A percentile compares a stretch with the other conserved stretches of the same genome.
Conservation (phyloP, 1,140 invertebrate species). For the Potamilus streckersoni region DNA sequence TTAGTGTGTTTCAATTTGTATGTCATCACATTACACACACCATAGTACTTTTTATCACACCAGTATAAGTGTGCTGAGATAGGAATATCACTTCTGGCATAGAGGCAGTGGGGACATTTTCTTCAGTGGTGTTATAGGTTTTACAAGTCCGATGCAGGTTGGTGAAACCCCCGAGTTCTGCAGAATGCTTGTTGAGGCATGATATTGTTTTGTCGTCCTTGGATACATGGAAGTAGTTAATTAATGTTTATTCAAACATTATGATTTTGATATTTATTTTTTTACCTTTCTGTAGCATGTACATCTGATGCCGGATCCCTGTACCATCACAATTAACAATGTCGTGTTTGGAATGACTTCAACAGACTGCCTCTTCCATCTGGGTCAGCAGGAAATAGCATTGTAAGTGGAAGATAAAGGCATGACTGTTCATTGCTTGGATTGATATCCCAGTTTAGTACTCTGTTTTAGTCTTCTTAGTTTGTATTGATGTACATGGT, state of each 20-base stretch:
- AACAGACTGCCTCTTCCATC: conserved; percentile 83
- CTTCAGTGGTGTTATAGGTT: too few species aligned
- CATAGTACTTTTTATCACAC: too few species aligned
- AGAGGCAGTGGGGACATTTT: too few species aligned
- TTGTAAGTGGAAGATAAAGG: conserved; percentile 72
- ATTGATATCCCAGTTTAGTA: background rate
- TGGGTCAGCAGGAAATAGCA: conserved; percentile 82
- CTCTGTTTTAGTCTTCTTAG: background rate
- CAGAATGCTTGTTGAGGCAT: too few species aligned
- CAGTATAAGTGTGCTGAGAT: too few species aligned
- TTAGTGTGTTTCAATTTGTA: too few species aligned
- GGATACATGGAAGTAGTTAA: background rate
- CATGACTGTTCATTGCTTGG: too few species aligned
- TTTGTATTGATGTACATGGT: too few species aligned
- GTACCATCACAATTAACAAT: conserved; percentile 81
- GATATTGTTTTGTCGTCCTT: background rate
- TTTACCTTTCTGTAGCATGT: conserved; percentile 35
- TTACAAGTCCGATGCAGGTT: too few species aligned
- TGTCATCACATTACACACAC: too few species aligned
- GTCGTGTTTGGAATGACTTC: conserved; percentile 83
- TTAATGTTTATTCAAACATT: background rate
- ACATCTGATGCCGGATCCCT: conserved; percentile 80
- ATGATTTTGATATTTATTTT: background rate
- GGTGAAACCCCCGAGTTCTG: too few species aligned
- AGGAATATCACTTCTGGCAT: too few species aligned